These are phyloP conservation scores for Drosophila sordidapex DNA, from an alignment of 2,888 invertebrate genomes.

Conservation along the genomic window DNA sequence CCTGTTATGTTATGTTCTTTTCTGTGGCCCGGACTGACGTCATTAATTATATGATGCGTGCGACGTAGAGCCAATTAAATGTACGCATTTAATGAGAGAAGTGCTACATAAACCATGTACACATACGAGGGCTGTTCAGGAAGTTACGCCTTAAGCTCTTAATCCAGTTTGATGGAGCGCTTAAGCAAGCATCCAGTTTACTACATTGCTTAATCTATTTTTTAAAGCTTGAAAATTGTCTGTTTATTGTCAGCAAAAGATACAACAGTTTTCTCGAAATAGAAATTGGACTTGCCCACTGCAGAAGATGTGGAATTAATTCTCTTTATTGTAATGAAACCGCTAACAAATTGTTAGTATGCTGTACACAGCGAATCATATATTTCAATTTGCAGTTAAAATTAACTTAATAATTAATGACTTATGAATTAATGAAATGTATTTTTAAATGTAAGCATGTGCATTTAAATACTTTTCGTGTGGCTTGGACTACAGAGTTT, in stretches of 20 bases:
- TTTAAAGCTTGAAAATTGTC: neutral
- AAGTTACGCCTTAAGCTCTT: conserved; percentile 4
- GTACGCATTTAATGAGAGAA: conserved; percentile 74
- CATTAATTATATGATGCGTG: conserved; percentile 78
- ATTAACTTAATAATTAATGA: neutral
- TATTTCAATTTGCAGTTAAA: neutral
- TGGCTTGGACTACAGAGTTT: no score
- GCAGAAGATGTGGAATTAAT: neutral
- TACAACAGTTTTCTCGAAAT: neutral
- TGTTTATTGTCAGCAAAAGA: neutral
- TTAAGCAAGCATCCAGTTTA: neutral
- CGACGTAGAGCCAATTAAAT: conserved; percentile 72
- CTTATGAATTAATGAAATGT: neutral
- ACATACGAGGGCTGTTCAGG: conserved; percentile 37
- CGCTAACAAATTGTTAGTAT: neutral
- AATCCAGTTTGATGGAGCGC: neutral
- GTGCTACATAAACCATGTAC: conserved; percentile 41
- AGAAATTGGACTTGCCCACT: no score
- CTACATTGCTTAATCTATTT: no score
- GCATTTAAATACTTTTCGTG: neutral
- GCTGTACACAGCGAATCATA: neutral
- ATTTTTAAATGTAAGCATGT: neutral
- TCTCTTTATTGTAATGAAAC: neutral
- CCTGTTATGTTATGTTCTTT: conserved; percentile 10
- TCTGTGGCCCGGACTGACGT: conserved; percentile 46